These are phyloP conservation scores for Priocnemis perturbator DNA, from an alignment of 2,888 invertebrate genomes.

Conservation along the genomic window DNA sequence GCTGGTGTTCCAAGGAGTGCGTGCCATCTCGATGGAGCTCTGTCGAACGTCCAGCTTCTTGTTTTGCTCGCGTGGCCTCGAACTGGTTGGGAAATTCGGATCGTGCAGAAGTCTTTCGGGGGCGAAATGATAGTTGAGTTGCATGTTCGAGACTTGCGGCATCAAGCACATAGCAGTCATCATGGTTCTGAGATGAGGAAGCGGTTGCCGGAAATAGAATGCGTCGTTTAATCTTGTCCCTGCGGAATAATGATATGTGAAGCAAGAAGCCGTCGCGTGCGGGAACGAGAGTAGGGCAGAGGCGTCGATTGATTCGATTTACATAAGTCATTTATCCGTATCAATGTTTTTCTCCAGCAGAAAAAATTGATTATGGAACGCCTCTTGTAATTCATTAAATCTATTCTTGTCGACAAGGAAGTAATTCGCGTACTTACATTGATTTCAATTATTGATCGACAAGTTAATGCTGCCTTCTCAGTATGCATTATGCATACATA, in stretches of 20 bases:
- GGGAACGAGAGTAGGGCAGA: not conserved
- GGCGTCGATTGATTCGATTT: too few relatives aligned
- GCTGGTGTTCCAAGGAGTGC: not conserved
- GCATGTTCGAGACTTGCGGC: conserved; percentile 34
- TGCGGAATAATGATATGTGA: conserved; percentile 25
- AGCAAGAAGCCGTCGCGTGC: too few relatives aligned
- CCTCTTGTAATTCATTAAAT: too few relatives aligned
- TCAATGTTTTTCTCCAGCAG: too few relatives aligned
- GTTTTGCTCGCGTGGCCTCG: not conserved
- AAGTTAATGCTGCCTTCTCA: too few relatives aligned
- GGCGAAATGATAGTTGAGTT: conserved; percentile 10
- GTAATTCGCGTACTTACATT: too few relatives aligned
- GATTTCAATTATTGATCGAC: too few relatives aligned
- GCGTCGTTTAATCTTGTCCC: conserved; percentile 59
- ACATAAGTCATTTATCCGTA: too few relatives aligned
- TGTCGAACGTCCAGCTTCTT: conserved; percentile 46
- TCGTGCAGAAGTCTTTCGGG: conserved; percentile 10
- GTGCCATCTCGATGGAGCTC: conserved; percentile 53
- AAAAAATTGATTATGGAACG: too few relatives aligned
- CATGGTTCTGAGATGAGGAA: conserved; percentile 52
- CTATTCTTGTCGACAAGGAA: too few relatives aligned
- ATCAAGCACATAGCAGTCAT: conserved; percentile 56
- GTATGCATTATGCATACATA: too few relatives aligned
- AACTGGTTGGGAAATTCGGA: conserved; percentile 9
- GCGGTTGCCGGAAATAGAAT: conserved; percentile 54